Percentiles rank a stretch among this genome's conserved stretches.
Evolutionary conservation across 1,140 invertebrate genomes (phyloP).

Genomic region (Colletes gigas): DNA sequence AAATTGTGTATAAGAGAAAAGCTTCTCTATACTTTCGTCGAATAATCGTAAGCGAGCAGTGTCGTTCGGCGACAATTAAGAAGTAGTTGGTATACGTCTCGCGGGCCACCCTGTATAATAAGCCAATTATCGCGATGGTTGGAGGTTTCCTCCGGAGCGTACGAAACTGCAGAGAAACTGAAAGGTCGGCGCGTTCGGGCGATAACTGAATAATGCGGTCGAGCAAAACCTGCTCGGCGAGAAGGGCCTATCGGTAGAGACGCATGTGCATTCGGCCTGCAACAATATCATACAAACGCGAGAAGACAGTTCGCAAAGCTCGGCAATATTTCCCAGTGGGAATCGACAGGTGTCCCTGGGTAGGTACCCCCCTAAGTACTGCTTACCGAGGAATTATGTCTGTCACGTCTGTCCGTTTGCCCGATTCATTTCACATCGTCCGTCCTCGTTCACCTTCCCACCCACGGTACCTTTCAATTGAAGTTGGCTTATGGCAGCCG

Average conservation of each 20-base stretch:
- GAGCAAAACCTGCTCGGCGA: not conserved
- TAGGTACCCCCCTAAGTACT: slow-evolving; percentile 69
- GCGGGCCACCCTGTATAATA: no score
- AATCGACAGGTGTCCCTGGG: slow-evolving; percentile 75
- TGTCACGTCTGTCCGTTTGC: slow-evolving; percentile 78
- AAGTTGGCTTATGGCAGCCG: slow-evolving; percentile 65
- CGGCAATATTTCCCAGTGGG: slow-evolving; percentile 71
- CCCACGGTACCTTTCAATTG: slow-evolving; percentile 55
- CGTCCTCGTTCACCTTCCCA: slow-evolving; percentile 57
- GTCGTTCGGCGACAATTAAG: no score
- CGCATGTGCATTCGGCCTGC: slow-evolving; percentile 15
- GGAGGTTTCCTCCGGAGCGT: not conserved
- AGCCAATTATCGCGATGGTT: not conserved
- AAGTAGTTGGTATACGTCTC: no score
- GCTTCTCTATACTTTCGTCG: no score
- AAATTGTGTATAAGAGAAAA: no score
- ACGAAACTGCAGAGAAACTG: not conserved
- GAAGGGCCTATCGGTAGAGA: not conserved
- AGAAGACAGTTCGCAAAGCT: slow-evolving; percentile 54
- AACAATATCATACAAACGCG: slow-evolving; percentile 32
- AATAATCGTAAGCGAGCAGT: no score
- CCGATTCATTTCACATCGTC: slow-evolving; percentile 74
- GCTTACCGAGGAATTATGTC: slow-evolving; percentile 77
- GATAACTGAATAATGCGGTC: slow-evolving; percentile 8
- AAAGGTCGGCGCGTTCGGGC: not conserved